A percentile compares a stretch with the other conserved stretches of the same genome.
Conservation (phyloP, 2,888 invertebrate genomes). For the Drosophila quasianomalipes region DNA sequence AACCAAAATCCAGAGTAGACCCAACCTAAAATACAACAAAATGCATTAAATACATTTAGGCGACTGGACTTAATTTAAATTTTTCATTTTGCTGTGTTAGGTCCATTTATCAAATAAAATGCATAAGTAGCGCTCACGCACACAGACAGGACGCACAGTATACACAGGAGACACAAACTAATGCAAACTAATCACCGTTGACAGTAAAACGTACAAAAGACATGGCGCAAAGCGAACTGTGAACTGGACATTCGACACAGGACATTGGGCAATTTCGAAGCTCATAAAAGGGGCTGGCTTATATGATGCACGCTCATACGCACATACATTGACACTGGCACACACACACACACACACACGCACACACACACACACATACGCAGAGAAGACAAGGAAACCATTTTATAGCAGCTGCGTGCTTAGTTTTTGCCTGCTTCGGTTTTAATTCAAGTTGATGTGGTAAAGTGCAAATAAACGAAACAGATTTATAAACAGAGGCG, state of each 20-base stretch:
- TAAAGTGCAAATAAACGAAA: slow-evolving; percentile 71
- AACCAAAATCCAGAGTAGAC: slow-evolving; percentile 22
- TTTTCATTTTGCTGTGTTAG: slow-evolving; percentile 45
- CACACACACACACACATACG: not conserved
- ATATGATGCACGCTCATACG: slow-evolving; percentile 15
- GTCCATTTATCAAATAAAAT: slow-evolving; percentile 40
- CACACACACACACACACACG: not conserved
- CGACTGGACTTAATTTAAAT: slow-evolving; percentile 62
- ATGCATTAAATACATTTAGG: slow-evolving; percentile 45
- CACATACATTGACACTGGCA: not conserved
- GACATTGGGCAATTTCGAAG: slow-evolving; percentile 40
- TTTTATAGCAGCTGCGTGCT: slow-evolving; percentile 64
- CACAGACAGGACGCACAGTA: slow-evolving; percentile 6
- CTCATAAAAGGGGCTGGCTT: slow-evolving; percentile 49
- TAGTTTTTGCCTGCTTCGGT: slow-evolving; percentile 45
- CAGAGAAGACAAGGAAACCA: slow-evolving; percentile 11
- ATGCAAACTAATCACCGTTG: slow-evolving; percentile 77
- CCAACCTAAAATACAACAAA: slow-evolving; percentile 49
- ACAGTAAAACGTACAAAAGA: slow-evolving; percentile 60
- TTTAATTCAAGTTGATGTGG: slow-evolving; percentile 77
- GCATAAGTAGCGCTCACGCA: slow-evolving; percentile 29
- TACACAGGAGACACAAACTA: slow-evolving; percentile 40
- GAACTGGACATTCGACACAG: slow-evolving; percentile 47
- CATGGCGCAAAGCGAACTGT: slow-evolving; percentile 21
- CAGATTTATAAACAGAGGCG: slow-evolving; percentile 73